Evolutionary conservation across 2,797 vertebrate species (phyloP).

Genomic region (Setipinna tenuifilis): DNA sequence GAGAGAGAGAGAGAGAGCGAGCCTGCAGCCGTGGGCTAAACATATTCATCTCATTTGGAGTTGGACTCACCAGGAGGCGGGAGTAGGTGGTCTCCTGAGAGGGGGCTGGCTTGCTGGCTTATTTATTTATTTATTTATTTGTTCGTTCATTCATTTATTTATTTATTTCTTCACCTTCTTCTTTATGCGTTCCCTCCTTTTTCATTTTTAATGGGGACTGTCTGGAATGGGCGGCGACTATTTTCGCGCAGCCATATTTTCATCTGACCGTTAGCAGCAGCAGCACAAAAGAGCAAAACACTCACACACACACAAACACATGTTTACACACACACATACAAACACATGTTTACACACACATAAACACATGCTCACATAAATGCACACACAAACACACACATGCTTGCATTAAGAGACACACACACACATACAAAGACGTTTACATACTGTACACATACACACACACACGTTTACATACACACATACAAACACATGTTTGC

Average conservation of each 20-base stretch:
- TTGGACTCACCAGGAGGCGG: constrained; percentile 42
- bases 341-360: neutral
- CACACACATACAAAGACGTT: too few species aligned
- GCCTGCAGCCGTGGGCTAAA: constrained; percentile 46
- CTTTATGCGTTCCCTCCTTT: constrained; percentile 28
- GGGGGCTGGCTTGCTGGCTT: constrained; percentile 37
- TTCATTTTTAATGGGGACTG: constrained; percentile 69
- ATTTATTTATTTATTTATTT: constrained; percentile 48
- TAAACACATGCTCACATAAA: neutral
- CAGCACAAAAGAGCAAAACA: constrained; percentile 31
- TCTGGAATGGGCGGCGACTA: constrained; percentile 47
- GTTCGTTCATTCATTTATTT: constrained; percentile 48
- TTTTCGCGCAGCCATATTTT: constrained; percentile 45
- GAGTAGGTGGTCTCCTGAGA: constrained; percentile 39
- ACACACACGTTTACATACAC: too few species aligned
- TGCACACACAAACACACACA: too few species aligned
- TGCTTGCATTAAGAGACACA: too few species aligned
- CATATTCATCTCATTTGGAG: constrained; percentile 57
- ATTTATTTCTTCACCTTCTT: constrained; percentile 42
- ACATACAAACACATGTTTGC: too few species aligned
- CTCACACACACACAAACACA: neutral
- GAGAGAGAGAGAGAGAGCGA: constrained; percentile 47
- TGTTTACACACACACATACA: neutral
- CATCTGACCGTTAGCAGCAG: constrained; percentile 52
- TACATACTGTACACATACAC: too few species aligned